phyloP scores from a whole-genome alignment of 2,888 invertebrate species.

The Argyresthia albistria region DNA sequence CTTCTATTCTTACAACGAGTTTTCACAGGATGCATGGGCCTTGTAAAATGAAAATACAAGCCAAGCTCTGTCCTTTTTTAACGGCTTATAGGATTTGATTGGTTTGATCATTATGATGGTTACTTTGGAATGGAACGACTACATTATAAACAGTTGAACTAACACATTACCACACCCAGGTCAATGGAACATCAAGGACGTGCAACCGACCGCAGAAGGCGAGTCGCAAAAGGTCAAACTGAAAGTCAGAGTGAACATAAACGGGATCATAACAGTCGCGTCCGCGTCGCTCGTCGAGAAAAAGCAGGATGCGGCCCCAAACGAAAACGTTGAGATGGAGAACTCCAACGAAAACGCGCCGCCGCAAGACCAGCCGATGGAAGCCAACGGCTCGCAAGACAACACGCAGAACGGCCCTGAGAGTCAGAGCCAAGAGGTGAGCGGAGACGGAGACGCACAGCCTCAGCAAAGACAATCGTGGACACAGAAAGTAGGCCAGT shows the following conservation, averaged over 20 bases:
- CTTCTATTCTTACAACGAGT: background rate
- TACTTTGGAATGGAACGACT: too few species aligned
- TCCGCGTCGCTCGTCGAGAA: slow-evolving; percentile 89
- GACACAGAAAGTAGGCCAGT: slow-evolving; percentile 80
- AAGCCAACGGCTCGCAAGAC: slow-evolving; percentile 64
- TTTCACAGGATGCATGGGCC: background rate
- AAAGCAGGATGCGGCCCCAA: slow-evolving; percentile 63
- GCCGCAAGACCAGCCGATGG: slow-evolving; percentile 55
- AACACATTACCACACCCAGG: slow-evolving; percentile 49
- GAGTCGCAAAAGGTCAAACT: slow-evolving; percentile 97
- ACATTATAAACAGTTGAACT: too few species aligned
- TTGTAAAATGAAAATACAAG: background rate
- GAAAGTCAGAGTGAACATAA: slow-evolving; percentile 93
- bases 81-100: too few species aligned
- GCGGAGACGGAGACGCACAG: slow-evolving; percentile 52
- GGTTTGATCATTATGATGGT: too few species aligned
- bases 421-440: slow-evolving; percentile 55
- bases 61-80: background rate
- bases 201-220: slow-evolving; percentile 89
- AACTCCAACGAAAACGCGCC: slow-evolving; percentile 54
- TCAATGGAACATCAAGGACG: slow-evolving; percentile 83
- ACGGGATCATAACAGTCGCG: slow-evolving; percentile 92
- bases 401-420: slow-evolving; percentile 53
- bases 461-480: slow-evolving; percentile 74
- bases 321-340: slow-evolving; percentile 55